A percentile compares a stretch with the other conserved stretches of the same genome.
Conservation (phyloP, 2,113 vertebrate genomes). For the Gopherus evgoodei region DNA sequence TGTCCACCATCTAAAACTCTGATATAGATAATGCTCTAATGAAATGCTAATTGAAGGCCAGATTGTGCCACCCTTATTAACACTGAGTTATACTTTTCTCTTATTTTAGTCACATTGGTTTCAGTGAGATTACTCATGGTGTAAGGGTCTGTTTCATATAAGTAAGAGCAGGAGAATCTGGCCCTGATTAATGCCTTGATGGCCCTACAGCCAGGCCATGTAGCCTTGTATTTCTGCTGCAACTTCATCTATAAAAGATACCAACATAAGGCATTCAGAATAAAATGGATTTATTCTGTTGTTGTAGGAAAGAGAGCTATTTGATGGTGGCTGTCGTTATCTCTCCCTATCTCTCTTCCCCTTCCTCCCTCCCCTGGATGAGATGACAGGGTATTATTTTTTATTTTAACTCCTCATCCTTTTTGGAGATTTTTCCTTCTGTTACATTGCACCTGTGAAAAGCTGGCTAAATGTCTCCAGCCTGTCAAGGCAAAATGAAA, state of each 20-base stretch:
- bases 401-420: not conserved
- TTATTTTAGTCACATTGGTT: not conserved
- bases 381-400: not conserved
- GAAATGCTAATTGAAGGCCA: not conserved
- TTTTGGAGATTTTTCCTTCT: not conserved
- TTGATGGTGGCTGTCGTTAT: not conserved
- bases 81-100: not conserved
- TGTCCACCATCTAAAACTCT: not conserved
- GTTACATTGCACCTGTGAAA: not conserved
- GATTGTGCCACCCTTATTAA: not conserved
- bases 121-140: not conserved
- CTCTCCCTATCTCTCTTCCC: not conserved
- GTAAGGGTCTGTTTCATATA: not conserved
- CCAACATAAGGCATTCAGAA: not conserved
- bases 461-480: slow-evolving; percentile 37
- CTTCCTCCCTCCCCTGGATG: not conserved
- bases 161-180: not conserved
- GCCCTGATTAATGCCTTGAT: not conserved
- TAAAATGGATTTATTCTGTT: not conserved
- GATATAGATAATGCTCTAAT: not conserved
- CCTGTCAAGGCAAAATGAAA: slow-evolving; percentile 71
- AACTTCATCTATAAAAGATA: not conserved
- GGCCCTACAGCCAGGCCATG: not conserved
- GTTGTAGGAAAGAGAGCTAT: not conserved
- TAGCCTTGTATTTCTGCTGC: not conserved